These are phyloP conservation scores for Nasonia longicornis DNA, from an alignment of 1,140 invertebrate genomes.

Conservation along the genomic window DNA sequence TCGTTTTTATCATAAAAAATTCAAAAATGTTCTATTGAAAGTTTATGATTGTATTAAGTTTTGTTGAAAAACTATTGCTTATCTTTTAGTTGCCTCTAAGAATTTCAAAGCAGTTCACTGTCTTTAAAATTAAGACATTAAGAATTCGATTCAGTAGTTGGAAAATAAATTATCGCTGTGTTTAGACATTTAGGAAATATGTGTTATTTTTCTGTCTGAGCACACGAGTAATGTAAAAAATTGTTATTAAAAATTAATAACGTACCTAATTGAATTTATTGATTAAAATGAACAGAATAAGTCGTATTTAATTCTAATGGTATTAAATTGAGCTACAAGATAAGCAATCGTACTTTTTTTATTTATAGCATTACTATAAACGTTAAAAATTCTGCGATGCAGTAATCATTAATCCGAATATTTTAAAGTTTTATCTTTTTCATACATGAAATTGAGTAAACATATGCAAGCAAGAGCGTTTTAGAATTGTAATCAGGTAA, in stretches of 20 bases:
- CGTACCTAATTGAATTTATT: neutral
- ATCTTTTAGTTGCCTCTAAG: neutral
- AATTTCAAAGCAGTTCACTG: neutral
- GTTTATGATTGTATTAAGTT: slow-evolving; percentile 6
- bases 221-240: neutral
- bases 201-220: neutral
- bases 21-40: neutral
- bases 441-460: slow-evolving; percentile 9
- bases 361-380: neutral
- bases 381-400: neutral
- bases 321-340: neutral
- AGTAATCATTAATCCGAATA: neutral
- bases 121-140: neutral
- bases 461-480: neutral
- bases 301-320: neutral
- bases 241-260: neutral
- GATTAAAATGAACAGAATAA: neutral
- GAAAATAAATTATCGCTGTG: neutral
- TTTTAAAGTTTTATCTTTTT: slow-evolving; percentile 31
- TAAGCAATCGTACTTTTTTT: slow-evolving; percentile 25
- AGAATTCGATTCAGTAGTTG: neutral
- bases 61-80: slow-evolving; percentile 1
- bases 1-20: slow-evolving; percentile 9
- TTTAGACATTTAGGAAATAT: neutral
- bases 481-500: neutral